Percentiles rank a stretch among this genome's conserved stretches.
Evolutionary conservation across 2,113 vertebrate genomes (phyloP).

Genomic region (Cnemophilus loriae): DNA sequence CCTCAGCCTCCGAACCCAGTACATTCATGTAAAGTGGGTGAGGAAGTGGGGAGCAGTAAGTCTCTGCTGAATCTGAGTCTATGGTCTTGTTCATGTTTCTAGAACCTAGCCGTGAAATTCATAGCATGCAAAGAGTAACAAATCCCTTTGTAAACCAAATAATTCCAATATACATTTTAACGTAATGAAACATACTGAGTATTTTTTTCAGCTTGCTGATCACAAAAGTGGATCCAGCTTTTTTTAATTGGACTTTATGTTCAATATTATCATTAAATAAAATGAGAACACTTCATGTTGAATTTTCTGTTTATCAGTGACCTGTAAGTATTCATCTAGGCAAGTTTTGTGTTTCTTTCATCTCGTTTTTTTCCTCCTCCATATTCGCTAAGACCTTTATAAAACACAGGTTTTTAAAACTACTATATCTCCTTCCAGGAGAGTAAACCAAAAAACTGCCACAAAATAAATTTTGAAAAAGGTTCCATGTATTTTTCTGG

Average conservation of each 20-base stretch:
- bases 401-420: not conserved
- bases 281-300: not conserved
- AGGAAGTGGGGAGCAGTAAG: not conserved
- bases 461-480: not conserved
- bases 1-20: not conserved
- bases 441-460: not conserved
- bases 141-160: not conserved
- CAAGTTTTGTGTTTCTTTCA: not conserved
- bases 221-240: not conserved
- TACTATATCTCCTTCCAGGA: not conserved
- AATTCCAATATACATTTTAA: not conserved
- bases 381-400: not conserved
- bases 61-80: not conserved
- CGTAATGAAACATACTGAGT: not conserved
- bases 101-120: not conserved
- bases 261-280: not conserved
- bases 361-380: not conserved
- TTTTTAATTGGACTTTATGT: not conserved
- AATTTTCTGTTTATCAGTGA: not conserved
- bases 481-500: not conserved
- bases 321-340: not conserved
- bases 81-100: not conserved
- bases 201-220: not conserved
- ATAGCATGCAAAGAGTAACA: not conserved
- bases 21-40: not conserved